These are phyloP conservation scores for Leptopilina boulardi DNA, from an alignment of 1,140 invertebrate genomes.

Conservation along the genomic window DNA sequence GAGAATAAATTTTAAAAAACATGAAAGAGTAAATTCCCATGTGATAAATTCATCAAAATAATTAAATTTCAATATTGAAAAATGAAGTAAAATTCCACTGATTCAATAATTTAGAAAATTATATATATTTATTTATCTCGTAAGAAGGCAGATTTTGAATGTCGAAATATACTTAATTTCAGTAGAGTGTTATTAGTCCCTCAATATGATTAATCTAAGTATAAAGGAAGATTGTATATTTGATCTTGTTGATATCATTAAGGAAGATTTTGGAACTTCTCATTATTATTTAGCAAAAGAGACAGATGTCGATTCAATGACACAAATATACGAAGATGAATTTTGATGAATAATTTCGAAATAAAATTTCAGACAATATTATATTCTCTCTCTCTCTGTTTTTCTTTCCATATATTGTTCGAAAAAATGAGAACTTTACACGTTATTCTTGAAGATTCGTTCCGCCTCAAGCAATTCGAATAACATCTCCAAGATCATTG, in stretches of 20 bases:
- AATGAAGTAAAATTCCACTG: too few relatives aligned
- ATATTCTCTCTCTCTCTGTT: slow-evolving; percentile 41
- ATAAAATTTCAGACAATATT: slow-evolving; percentile 11
- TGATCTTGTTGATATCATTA: slow-evolving; percentile 1
- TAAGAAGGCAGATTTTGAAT: too few relatives aligned
- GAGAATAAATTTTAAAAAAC: too few relatives aligned
- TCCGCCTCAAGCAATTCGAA: slow-evolving; percentile 14
- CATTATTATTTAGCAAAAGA: not conserved
- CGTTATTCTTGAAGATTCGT: slow-evolving; percentile 46
- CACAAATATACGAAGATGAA: not conserved
- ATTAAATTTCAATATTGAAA: too few relatives aligned
- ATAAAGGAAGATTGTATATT: not conserved
- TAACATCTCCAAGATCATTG: slow-evolving; percentile 30
- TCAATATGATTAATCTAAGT: too few relatives aligned
- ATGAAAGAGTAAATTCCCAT: too few relatives aligned
- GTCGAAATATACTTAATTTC: too few relatives aligned
- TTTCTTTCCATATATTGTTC: too few relatives aligned
- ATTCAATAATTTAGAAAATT: too few relatives aligned
- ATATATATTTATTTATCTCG: too few relatives aligned
- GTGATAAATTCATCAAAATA: too few relatives aligned
- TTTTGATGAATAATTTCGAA: slow-evolving; percentile 25
- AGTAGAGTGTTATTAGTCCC: too few relatives aligned
- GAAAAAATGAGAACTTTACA: slow-evolving; percentile 52
- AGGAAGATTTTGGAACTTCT: not conserved
- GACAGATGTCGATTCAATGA: not conserved